Percentiles rank a stretch among this genome's conserved stretches.
Conservation (phyloP, 2,888 invertebrate genomes). For the Dascillus cervinus region DNA sequence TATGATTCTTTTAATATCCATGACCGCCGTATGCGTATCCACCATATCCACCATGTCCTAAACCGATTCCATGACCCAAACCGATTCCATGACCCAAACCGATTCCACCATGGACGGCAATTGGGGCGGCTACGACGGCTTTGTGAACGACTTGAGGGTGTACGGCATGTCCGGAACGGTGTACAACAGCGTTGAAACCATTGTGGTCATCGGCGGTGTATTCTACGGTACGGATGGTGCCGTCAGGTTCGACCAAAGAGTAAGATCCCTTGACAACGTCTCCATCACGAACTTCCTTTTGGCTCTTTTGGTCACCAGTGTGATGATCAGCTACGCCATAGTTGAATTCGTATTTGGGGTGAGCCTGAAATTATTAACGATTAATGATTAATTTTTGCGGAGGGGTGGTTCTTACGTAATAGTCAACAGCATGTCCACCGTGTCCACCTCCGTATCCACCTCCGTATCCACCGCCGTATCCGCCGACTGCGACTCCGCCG, state of each 20-base stretch:
- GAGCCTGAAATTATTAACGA: conserved; percentile 29
- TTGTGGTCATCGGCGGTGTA: conserved; percentile 51
- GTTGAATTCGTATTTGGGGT: conserved; percentile 53
- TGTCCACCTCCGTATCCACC: not conserved
- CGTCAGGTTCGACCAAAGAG: conserved; percentile 49
- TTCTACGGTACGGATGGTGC: conserved; percentile 49
- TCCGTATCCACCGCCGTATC: not conserved
- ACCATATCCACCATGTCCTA: conserved; percentile 6
- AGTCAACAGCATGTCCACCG: not conserved
- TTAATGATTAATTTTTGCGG: not conserved
- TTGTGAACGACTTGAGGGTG: conserved; percentile 41
- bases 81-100: conserved; percentile 5
- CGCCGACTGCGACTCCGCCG: not conserved
- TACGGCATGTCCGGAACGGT: conserved; percentile 49
- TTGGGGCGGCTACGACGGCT: conserved; percentile 28
- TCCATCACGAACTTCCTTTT: conserved; percentile 48
- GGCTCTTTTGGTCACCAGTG: conserved; percentile 51
- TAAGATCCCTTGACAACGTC: conserved; percentile 49
- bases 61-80: not conserved
- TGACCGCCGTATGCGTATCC: not conserved
- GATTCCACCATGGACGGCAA: not conserved
- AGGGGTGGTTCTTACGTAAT: not conserved
- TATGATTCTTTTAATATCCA: no score
- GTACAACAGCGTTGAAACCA: conserved; percentile 43
- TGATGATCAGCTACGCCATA: conserved; percentile 51